Evolutionary conservation across 2,797 vertebrate genomes (phyloP).

Genomic region (Dermochelys coriacea): DNA sequence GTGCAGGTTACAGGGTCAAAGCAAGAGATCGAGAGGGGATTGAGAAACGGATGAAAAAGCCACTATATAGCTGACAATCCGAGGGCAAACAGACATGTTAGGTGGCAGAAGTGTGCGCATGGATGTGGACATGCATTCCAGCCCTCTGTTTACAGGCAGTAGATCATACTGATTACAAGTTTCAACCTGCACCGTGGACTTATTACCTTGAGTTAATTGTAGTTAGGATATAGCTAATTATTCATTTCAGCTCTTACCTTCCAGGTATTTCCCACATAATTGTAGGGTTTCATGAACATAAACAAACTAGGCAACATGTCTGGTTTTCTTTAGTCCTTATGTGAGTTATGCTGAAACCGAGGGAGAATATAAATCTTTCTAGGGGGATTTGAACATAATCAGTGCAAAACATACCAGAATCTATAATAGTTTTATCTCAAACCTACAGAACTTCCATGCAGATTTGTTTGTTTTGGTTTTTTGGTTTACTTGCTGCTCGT

Average conservation of each 20-base stretch:
- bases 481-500: background rate
- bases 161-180: background rate
- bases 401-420: background rate
- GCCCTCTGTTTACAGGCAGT: background rate
- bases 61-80: background rate
- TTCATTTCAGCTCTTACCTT: background rate
- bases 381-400: background rate
- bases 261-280: background rate
- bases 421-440: background rate
- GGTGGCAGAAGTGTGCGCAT: background rate
- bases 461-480: background rate
- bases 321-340: background rate
- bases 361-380: background rate
- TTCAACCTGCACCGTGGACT: background rate
- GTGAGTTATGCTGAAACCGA: background rate
- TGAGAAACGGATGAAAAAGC: background rate
- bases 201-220: background rate
- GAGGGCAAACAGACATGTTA: background rate
- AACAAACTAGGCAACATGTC: background rate
- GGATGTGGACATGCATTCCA: background rate
- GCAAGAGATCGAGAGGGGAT: background rate
- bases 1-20: background rate
- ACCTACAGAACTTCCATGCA: fast-evolving
- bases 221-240: background rate
- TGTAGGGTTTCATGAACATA: background rate